Evolutionary conservation across 2,888 invertebrate genomes (phyloP).

Genomic region (Trisateles emortualis): DNA sequence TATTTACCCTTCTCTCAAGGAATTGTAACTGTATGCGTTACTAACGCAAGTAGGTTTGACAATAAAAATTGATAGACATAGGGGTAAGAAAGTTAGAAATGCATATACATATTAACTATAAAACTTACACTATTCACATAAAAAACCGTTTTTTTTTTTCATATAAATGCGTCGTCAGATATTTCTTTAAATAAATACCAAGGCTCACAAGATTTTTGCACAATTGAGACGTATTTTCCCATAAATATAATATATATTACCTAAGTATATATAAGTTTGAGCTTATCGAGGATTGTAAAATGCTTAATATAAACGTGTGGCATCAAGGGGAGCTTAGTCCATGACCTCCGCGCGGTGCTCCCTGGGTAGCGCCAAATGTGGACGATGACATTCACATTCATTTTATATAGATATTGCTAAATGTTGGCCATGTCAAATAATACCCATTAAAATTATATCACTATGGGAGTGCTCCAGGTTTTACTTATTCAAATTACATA

Average conservation of each 20-base stretch:
- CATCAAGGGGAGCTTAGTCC: slow-evolving; percentile 83
- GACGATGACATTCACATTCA: slow-evolving; percentile 74
- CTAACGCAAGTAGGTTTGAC: slow-evolving; percentile 65
- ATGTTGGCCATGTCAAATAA: slow-evolving; percentile 17
- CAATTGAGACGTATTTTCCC: slow-evolving; percentile 31
- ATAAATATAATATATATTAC: slow-evolving; percentile 32
- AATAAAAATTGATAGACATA: slow-evolving; percentile 60
- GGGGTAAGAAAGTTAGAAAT: slow-evolving; percentile 39
- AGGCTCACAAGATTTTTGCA: slow-evolving; percentile 40
- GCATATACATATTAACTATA: slow-evolving; percentile 39
- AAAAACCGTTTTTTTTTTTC: slow-evolving; percentile 36
- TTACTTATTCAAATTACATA: slow-evolving; percentile 28
- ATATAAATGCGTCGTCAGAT: slow-evolving; percentile 29
- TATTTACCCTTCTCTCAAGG: slow-evolving; percentile 33
- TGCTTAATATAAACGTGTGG: slow-evolving; percentile 57
- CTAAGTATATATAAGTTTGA: slow-evolving; percentile 42
- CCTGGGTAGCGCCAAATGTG: slow-evolving; percentile 85
- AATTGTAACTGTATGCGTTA: slow-evolving; percentile 45
- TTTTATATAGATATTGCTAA: slow-evolving; percentile 46
- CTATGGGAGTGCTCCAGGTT: slow-evolving; percentile 42
- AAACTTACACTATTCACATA: slow-evolving; percentile 33
- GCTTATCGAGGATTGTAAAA: slow-evolving; percentile 47
- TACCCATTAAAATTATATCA: slow-evolving; percentile 24
- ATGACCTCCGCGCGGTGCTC: slow-evolving; percentile 86
- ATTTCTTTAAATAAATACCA: slow-evolving; percentile 38